Evolutionary conservation across 2,888 invertebrate genomes (phyloP).

Genomic region (Hipparchia semele): DNA sequence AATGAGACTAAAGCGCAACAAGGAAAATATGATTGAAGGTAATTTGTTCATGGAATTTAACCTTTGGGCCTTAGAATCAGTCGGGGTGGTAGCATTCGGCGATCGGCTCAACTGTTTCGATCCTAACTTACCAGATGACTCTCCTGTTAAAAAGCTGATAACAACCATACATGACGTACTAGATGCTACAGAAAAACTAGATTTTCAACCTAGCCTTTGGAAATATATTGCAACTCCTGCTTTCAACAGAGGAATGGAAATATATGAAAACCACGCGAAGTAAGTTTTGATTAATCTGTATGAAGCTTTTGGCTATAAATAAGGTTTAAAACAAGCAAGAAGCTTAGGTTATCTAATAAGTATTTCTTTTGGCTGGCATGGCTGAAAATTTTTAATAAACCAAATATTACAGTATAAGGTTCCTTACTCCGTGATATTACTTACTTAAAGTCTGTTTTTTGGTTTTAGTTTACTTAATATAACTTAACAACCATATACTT

Average conservation of each 20-base stretch:
- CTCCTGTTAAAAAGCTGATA: constrained; percentile 60
- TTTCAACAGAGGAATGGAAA: constrained; percentile 57
- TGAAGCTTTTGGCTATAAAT: not conserved
- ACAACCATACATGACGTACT: constrained; percentile 56
- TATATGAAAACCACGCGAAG: constrained; percentile 53
- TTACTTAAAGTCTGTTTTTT: no score
- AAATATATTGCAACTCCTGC: constrained; percentile 53
- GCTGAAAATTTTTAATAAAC: no score
- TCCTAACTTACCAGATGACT: constrained; percentile 57
- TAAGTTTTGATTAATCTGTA: constrained; percentile 39
- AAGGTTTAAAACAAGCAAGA: no score
- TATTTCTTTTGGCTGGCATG: no score
- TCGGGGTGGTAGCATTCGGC: constrained; percentile 66
- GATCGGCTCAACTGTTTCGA: constrained; percentile 65
- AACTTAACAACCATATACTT: no score
- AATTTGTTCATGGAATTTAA: constrained; percentile 82
- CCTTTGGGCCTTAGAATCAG: constrained; percentile 85
- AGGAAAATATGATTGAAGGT: constrained; percentile 78
- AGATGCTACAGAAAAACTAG: constrained; percentile 55
- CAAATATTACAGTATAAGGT: no score
- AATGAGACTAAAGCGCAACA: constrained; percentile 74
- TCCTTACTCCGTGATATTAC: no score
- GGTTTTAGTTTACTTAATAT: no score
- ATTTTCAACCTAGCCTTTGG: constrained; percentile 62
- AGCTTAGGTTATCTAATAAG: no score